Percentiles rank a stretch among this genome's conserved stretches.
Evolutionary conservation across 2,113 vertebrate genomes (phyloP).

Genomic region (Phoenicopterus ruber): DNA sequence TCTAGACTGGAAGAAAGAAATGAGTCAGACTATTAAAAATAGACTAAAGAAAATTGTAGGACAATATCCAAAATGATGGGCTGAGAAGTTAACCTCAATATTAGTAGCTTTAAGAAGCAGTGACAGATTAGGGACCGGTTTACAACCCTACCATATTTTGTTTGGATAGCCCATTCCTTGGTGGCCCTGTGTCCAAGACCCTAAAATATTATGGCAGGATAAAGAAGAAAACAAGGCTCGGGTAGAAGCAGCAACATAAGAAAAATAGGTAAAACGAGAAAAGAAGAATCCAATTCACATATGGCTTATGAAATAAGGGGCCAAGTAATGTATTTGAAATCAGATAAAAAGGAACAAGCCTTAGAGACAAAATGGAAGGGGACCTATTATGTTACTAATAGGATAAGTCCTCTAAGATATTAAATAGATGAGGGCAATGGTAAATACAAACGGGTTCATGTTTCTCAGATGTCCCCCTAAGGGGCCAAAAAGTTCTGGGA

Average conservation of each 20-base stretch:
- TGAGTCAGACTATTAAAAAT: not conserved
- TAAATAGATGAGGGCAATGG: not conserved
- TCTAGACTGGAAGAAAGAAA: not conserved
- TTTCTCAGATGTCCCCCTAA: not conserved
- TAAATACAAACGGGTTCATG: not conserved
- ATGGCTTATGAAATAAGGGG: not conserved
- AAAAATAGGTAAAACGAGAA: not conserved
- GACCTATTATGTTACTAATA: not conserved
- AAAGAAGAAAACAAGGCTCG: not conserved
- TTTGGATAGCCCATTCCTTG: not conserved
- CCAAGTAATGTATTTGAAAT: not conserved
- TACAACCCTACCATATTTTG: not conserved
- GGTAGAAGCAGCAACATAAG: not conserved
- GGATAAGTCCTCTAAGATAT: not conserved
- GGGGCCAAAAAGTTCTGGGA: not conserved
- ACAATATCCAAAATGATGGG: not conserved
- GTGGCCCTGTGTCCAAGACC: not conserved
- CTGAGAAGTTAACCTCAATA: not conserved
- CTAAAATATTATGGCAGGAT: not conserved
- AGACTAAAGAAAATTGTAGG: not conserved
- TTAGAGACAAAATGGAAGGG: not conserved
- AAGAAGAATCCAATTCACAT: not conserved
- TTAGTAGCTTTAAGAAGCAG: not conserved
- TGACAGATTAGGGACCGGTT: not conserved
- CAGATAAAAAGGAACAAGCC: not conserved